Base-by-base conservation (phyloP, 2,888 invertebrate genomes). In the Desoria tigrina region DNA sequence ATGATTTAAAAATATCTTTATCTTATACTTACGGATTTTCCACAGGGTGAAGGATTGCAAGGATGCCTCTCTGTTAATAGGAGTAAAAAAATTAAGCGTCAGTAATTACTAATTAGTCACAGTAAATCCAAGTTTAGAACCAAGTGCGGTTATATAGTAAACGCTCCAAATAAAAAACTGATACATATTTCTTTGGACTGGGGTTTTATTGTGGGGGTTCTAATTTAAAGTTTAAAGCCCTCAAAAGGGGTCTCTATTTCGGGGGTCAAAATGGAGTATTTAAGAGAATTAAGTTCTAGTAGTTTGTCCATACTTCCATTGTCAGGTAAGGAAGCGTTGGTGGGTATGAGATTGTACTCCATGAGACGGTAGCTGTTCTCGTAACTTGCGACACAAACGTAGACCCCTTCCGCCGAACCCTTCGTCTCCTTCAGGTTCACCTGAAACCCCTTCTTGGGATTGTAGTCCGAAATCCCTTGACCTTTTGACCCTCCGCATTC, bases 41-140 rank as follows among this genome's bases (percentile, higher is more conserved):
- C 69, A 49, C 69, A 69, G 28, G 69, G 69, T 1, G 69, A 69
- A 61, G 69, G 69, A 16, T 63, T 63, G 28, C 69, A 69, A 7
- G 66, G 45, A 58, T 66, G 54, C 42, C 58, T 61, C 6, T 63
- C 69, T 69, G 50, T 61, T 32, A 7, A 32, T 7, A 50, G 57
- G 18, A 7, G 32, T 32, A n/a, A n/a, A n/a, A n/a, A n/a, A n/a
- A n/a, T n/a, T n/a, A n/a, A n/a, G n/a, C n/a, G n/a, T n/a, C n/a
- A n/a, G n/a, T n/a, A n/a, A n/a, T n/a, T n/a, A n/a, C n/a, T n/a
- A n/a, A n/a, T n/a, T n/a, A n/a, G n/a, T n/a, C n/a, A n/a, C n/a
- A n/a, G n/a, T n/a, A n/a, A n/a, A n/a, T n/a, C n/a, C n/a, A n/a
- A n/a, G n/a, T n/a, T n/a, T n/a, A n/a, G n/a, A n/a, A n/a, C n/a